These are phyloP conservation scores for Hypsibius dujardini DNA, from an alignment of 1,140 invertebrate species.

Conservation along the genomic window DNA sequence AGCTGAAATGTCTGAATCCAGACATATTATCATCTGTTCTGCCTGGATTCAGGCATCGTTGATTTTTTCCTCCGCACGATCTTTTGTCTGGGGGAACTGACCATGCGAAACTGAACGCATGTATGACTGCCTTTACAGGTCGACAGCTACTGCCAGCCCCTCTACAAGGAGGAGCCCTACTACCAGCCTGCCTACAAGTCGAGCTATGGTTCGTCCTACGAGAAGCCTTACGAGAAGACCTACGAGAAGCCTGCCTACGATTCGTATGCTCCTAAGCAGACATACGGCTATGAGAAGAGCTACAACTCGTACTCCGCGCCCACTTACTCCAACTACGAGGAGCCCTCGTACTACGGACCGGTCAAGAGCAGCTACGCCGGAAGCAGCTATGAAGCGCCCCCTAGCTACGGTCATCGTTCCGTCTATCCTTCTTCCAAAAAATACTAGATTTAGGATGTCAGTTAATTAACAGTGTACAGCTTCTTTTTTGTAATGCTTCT, in stretches of 20 bases:
- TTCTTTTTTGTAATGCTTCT: no score
- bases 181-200: neutral
- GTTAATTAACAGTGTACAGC: no score
- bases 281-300: neutral
- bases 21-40: no score
- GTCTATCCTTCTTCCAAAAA: neutral
- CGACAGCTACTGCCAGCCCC: conserved; percentile 12
- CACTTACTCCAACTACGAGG: conserved; percentile 1
- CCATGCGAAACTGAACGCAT: neutral
- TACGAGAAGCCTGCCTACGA: neutral
- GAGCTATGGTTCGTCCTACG: neutral
- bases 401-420: conserved; percentile 13
- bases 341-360: neutral
- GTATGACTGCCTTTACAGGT: conserved; percentile 1
- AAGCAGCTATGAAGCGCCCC: neutral
- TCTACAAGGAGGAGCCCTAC: conserved; percentile 15
- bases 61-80: no score
- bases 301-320: neutral
- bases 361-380: neutral
- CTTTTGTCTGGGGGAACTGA: no score
- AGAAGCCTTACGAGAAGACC: neutral
- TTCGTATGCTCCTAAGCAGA: neutral
- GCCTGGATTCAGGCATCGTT: no score
- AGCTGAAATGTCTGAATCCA: no score
- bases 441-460: neutral